Conservation (phyloP, 2,113 vertebrate genomes). For the Damaliscus lunatus region DNA sequence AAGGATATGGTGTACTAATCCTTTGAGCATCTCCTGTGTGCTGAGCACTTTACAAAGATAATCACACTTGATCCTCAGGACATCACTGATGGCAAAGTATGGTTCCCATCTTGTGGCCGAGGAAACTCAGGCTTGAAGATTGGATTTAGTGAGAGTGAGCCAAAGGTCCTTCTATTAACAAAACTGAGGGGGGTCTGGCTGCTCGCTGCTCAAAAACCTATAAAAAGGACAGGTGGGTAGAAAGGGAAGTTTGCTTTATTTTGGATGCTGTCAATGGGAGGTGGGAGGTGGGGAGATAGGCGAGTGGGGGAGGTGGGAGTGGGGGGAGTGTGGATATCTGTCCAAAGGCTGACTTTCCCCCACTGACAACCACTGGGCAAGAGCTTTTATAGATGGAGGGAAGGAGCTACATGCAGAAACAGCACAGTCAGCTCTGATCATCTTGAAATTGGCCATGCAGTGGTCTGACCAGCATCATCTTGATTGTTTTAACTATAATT, state of each 20-base stretch:
- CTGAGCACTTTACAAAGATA: background rate
- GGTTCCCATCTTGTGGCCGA: background rate
- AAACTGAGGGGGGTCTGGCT: background rate
- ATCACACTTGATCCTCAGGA: background rate
- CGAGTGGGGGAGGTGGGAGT: background rate
- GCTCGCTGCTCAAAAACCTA: background rate
- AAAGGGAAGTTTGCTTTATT: background rate
- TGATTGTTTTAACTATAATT: background rate
- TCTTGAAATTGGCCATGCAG: background rate
- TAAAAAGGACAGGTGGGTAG: background rate
- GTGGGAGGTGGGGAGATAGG: background rate
- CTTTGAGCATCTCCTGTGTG: background rate
- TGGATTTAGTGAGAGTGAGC: background rate
- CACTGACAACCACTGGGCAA: background rate
- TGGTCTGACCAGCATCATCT: background rate
- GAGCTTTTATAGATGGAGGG: background rate
- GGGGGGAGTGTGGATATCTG: background rate
- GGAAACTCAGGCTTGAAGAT: background rate
- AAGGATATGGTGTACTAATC: background rate
- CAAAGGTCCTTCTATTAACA: background rate
- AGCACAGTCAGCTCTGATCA: background rate
- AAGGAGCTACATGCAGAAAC: background rate
- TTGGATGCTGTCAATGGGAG: background rate
- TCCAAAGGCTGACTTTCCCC: background rate
- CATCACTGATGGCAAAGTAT: background rate